These are phyloP conservation scores for Halichondria panicea DNA, from an alignment of 37 sponge, comb jelly and placozoan species.

Conservation along the genomic window DNA sequence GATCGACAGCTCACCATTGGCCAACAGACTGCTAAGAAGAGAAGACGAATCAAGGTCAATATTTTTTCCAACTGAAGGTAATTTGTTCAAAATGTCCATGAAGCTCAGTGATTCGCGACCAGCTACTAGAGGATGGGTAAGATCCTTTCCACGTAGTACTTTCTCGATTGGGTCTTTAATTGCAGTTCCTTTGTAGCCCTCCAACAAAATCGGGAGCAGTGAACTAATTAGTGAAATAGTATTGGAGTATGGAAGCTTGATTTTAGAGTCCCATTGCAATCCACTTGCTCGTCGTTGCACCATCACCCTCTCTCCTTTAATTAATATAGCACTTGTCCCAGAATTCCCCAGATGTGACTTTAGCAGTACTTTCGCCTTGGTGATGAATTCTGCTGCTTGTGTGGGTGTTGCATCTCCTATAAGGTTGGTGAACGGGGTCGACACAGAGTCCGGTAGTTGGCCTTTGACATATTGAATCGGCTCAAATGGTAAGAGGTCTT, in stretches of 20 bases:
- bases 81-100: constrained; percentile 15
- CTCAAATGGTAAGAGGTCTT: constrained; percentile 14
- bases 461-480: constrained; percentile 35
- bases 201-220: constrained; percentile 43
- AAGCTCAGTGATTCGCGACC: constrained; percentile 7
- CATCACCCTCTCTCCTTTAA: constrained; percentile 16
- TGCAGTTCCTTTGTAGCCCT: constrained; percentile 19
- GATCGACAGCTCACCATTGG: constrained; percentile 10
- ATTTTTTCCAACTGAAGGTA: not conserved
- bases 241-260: constrained; percentile 27
- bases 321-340: constrained; percentile 17
- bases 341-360: not conserved
- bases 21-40: constrained; percentile 8
- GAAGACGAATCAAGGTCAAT: not conserved
- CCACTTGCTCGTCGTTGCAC: not conserved
- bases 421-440: not conserved
- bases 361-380: constrained; percentile 4
- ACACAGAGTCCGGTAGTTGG: constrained; percentile 8
- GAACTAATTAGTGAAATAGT: constrained; percentile 19
- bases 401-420: constrained; percentile 3
- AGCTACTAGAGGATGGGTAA: not conserved
- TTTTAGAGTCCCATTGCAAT: not conserved
- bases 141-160: constrained; percentile 16
- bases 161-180: constrained; percentile 17
- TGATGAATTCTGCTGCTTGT: not conserved